phyloP scores from a whole-genome alignment of 2,888 invertebrate genomes.

The Aphrophora alni region DNA sequence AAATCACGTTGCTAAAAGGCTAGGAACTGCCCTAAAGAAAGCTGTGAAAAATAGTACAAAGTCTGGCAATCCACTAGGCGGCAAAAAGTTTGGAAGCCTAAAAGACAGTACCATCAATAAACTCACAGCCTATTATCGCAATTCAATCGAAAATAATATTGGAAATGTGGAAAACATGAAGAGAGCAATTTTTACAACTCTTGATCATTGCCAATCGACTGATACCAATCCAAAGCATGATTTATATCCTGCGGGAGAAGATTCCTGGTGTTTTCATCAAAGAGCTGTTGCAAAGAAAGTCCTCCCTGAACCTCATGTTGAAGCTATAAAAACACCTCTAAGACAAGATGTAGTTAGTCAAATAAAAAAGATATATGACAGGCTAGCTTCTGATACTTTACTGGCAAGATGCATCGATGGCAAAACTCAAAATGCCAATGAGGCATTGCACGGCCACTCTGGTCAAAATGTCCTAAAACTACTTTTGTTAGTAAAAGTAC shows the following conservation, averaged over 20 bases:
- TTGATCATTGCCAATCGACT: background rate
- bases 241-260: too few relatives aligned
- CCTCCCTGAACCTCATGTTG: background rate
- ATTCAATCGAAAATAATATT: background rate
- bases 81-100: background rate
- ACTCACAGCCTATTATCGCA: constrained; percentile 11
- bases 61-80: background rate
- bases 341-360: background rate
- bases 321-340: background rate
- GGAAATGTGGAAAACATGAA: background rate
- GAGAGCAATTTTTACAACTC: background rate
- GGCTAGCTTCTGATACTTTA: background rate
- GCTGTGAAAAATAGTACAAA: background rate
- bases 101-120: background rate
- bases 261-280: constrained; percentile 23
- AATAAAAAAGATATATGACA: background rate
- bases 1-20: background rate
- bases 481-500: too few relatives aligned
- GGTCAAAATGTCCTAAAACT: constrained; percentile 15
- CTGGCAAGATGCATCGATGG: background rate
- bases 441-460: too few relatives aligned
- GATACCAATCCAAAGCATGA: background rate
- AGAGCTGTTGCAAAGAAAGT: background rate
- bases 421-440: too few relatives aligned
- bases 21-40: background rate